Conservation (phyloP, 2,888 invertebrate species). For the Morinoia aosen region DNA sequence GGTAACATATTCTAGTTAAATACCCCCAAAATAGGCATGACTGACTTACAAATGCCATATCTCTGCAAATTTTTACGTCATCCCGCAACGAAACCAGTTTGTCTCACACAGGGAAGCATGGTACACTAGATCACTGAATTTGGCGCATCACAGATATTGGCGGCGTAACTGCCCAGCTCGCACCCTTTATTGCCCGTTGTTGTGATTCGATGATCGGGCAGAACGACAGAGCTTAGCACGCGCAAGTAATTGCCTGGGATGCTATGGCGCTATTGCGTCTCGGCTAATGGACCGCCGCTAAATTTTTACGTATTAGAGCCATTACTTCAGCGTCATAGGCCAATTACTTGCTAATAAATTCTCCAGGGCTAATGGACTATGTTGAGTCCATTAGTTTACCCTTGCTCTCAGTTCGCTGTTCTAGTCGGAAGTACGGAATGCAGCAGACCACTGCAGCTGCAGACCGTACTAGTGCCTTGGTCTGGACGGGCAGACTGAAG, state of each 20-base stretch:
- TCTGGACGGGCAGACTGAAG: too few relatives aligned
- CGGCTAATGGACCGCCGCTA: neutral
- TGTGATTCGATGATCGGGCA: neutral
- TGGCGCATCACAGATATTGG: neutral
- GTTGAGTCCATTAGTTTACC: neutral
- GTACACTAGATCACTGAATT: neutral
- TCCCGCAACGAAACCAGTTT: neutral
- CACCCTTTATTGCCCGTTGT: constrained; percentile 1
- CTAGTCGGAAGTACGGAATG: too few relatives aligned
- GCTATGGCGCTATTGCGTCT: neutral
- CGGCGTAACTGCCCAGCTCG: neutral
- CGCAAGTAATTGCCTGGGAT: neutral
- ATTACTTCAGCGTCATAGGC: neutral
- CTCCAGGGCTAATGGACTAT: neutral
- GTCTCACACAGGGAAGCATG: neutral
- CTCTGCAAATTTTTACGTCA: neutral
- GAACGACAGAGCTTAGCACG: neutral
- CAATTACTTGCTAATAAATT: neutral
- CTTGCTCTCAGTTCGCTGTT: neutral
- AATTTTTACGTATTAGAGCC: neutral
- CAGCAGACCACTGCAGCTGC: too few relatives aligned
- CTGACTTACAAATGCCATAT: too few relatives aligned
- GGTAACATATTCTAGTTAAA: neutral
- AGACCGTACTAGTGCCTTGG: neutral
- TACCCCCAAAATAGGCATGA: neutral